Conservation (phyloP, 1,140 invertebrate species). For the Adelges cooleyi region DNA sequence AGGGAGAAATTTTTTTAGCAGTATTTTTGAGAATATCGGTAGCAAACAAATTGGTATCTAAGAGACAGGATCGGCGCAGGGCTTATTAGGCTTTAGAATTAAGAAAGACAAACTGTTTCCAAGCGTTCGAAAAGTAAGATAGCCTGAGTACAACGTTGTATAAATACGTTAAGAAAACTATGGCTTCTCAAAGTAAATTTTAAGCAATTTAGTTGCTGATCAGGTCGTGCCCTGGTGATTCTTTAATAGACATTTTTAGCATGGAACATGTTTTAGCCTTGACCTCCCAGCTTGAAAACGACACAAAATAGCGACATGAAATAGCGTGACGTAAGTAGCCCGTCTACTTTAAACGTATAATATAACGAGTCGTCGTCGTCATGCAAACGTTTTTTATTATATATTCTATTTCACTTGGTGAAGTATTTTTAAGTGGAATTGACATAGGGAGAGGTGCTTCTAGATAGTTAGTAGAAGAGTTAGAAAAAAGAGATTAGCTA, state of each 20-base stretch:
- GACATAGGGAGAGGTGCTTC: neutral
- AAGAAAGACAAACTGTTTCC: slow-evolving; percentile 37
- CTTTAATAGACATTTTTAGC: slow-evolving; percentile 1
- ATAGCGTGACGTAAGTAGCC: too few relatives aligned
- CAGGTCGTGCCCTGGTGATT: slow-evolving; percentile 1
- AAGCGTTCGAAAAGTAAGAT: slow-evolving; percentile 26
- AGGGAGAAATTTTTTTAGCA: slow-evolving; percentile 25
- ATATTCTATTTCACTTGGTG: neutral
- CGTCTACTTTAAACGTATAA: too few relatives aligned
- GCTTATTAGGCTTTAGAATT: slow-evolving; percentile 35
- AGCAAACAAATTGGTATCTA: slow-evolving; percentile 36
- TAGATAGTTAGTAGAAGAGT: neutral
- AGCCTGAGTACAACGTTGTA: slow-evolving; percentile 17
- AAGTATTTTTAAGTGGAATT: neutral
- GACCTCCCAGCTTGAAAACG: too few relatives aligned
- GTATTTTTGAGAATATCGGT: slow-evolving; percentile 31
- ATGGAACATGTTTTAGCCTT: too few relatives aligned
- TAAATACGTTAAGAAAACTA: neutral
- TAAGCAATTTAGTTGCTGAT: neutral
- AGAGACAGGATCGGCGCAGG: slow-evolving; percentile 30
- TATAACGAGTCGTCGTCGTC: too few relatives aligned
- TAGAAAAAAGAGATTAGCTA: neutral
- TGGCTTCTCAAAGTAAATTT: neutral
- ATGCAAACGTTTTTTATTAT: too few relatives aligned
- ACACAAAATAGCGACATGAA: too few relatives aligned